Conservation (phyloP, 1,140 invertebrate genomes). For the Pogonomyrmex barbatus region DNA sequence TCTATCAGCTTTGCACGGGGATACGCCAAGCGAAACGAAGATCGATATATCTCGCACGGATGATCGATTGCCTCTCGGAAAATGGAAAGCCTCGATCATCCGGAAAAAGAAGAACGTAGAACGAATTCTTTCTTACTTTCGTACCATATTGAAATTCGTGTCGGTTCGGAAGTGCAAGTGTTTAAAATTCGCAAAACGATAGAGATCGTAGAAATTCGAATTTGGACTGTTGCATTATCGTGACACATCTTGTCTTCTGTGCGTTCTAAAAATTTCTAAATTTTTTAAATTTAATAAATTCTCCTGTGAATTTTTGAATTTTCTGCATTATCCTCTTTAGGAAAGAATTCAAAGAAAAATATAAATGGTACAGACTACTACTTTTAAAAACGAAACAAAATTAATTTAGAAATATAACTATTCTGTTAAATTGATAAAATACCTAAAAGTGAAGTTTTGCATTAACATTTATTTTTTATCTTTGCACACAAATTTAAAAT, state of each 20-base stretch:
- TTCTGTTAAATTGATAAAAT: background rate
- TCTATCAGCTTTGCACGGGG: slow-evolving; percentile 61
- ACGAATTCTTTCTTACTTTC: background rate
- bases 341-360: background rate
- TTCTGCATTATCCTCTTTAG: background rate
- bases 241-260: background rate
- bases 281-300: background rate
- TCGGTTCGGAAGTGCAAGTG: background rate
- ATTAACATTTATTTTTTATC: background rate
- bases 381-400: background rate
- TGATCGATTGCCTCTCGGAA: slow-evolving; percentile 53
- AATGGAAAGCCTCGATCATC: background rate
- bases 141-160: background rate
- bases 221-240: background rate
- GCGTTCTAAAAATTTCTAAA: background rate
- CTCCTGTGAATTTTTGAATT: background rate
- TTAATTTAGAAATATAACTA: background rate
- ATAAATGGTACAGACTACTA: background rate
- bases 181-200: background rate
- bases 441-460: background rate
- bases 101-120: background rate
- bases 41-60: slow-evolving; percentile 44
- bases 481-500: slow-evolving; percentile 5
- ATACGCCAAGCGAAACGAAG: slow-evolving; percentile 33
- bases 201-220: background rate